Percentiles rank a stretch among this genome's conserved stretches.
These are phyloP conservation scores for Pseudolaguvia tuberculata DNA, from an alignment of 2,113 vertebrate genomes.

Conservation along the genomic window DNA sequence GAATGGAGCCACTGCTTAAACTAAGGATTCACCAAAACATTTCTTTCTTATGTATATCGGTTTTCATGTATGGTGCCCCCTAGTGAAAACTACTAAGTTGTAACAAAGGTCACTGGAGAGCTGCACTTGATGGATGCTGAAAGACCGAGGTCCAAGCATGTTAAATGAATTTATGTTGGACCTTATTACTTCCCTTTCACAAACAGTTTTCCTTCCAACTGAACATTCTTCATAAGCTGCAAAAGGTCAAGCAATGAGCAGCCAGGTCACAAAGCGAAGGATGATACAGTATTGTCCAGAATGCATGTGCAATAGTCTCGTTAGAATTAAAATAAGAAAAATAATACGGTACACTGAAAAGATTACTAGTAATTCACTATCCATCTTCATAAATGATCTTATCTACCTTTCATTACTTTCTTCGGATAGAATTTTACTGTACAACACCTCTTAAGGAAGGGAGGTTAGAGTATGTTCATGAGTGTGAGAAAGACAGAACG, in stretches of 20 bases:
- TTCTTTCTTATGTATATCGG: background rate
- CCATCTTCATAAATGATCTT: slow-evolving; percentile 23
- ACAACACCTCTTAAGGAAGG: slow-evolving; percentile 18
- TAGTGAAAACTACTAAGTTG: slow-evolving; percentile 34
- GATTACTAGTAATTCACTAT: slow-evolving; percentile 3
- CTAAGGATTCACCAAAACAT: background rate
- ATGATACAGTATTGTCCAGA: background rate
- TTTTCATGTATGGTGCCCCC: slow-evolving; percentile 34
- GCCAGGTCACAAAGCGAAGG: slow-evolving; percentile 33
- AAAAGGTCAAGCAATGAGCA: slow-evolving; percentile 43
- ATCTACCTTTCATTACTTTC: slow-evolving; percentile 52
- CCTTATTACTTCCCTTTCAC: slow-evolving; percentile 32
- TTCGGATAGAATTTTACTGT: background rate
- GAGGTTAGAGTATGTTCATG: slow-evolving; percentile 40
- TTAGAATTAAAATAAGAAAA: no score
- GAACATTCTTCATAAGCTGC: slow-evolving; percentile 41
- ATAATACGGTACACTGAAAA: slow-evolving; percentile 8
- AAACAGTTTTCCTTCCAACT: slow-evolving; percentile 49
- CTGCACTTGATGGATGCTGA: slow-evolving; percentile 31
- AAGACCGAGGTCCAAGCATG: slow-evolving; percentile 18
- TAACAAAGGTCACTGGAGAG: background rate
- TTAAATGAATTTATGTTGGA: slow-evolving; percentile 45
- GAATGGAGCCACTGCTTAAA: background rate
- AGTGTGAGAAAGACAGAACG: slow-evolving; percentile 42
- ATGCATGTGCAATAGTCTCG: no score